phyloP scores from a whole-genome alignment of 2,797 vertebrate species.

The Pipistrellus pygmaeus region DNA sequence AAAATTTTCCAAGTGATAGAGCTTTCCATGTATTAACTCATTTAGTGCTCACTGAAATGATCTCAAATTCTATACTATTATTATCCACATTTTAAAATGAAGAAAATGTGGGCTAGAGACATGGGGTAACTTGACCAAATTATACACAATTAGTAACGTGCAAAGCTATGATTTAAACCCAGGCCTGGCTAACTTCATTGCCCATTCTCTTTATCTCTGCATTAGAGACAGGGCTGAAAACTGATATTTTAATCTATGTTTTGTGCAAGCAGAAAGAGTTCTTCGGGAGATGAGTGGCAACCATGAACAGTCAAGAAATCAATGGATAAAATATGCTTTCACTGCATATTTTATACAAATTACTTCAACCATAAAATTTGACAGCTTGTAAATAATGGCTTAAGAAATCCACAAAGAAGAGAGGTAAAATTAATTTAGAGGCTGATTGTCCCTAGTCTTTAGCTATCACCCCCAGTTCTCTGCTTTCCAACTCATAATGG shows the following conservation, averaged over 20 bases:
- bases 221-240: background rate
- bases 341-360: slow-evolving; percentile 36
- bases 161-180: background rate
- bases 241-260: slow-evolving; percentile 15
- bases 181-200: background rate
- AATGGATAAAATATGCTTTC: slow-evolving; percentile 34
- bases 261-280: background rate
- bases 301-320: background rate
- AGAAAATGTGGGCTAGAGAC: background rate
- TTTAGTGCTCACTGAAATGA: background rate
- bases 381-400: slow-evolving; percentile 65
- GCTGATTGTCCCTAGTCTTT: background rate
- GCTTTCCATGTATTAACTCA: background rate
- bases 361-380: slow-evolving; percentile 61
- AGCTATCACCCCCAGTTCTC: background rate
- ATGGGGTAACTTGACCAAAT: background rate
- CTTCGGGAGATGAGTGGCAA: background rate
- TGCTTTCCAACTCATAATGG: background rate
- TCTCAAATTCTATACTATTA: background rate
- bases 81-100: background rate
- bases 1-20: background rate
- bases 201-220: background rate
- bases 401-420: slow-evolving; percentile 59
- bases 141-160: background rate
- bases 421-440: slow-evolving; percentile 49